Conservation (phyloP, 2,113 vertebrate species). For the Orientallactaga bullata region DNA sequence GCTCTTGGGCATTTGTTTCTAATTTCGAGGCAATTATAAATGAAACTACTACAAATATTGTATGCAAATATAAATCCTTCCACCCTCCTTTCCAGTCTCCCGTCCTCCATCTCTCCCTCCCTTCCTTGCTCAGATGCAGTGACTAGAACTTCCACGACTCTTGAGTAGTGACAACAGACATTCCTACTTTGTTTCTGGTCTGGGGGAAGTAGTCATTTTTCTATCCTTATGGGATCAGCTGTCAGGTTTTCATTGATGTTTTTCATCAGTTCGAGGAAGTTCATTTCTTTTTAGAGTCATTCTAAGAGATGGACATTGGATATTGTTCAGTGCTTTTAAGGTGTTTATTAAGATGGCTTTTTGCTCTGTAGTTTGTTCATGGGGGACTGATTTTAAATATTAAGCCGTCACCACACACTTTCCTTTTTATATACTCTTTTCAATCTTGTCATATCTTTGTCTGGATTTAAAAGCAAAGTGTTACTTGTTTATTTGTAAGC, state of each 20-base stretch:
- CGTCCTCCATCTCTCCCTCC: too few relatives aligned
- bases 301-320: background rate
- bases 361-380: background rate
- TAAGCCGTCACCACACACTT: background rate
- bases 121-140: background rate
- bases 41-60: background rate
- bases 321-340: background rate
- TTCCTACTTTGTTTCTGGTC: background rate
- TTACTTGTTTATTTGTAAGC: too few relatives aligned
- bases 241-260: background rate
- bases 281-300: background rate
- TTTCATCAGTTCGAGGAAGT: background rate
- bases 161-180: background rate
- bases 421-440: background rate
- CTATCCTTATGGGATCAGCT: background rate
- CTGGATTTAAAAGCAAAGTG: background rate
- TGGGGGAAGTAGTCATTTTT: background rate
- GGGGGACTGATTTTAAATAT: background rate
- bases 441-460: background rate
- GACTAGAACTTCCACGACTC: background rate
- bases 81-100: too few relatives aligned
- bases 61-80: background rate
- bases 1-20: background rate
- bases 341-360: background rate
- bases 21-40: background rate